phyloP scores from a whole-genome alignment of 1,140 invertebrate genomes.

The Agraylea sexmaculata region DNA sequence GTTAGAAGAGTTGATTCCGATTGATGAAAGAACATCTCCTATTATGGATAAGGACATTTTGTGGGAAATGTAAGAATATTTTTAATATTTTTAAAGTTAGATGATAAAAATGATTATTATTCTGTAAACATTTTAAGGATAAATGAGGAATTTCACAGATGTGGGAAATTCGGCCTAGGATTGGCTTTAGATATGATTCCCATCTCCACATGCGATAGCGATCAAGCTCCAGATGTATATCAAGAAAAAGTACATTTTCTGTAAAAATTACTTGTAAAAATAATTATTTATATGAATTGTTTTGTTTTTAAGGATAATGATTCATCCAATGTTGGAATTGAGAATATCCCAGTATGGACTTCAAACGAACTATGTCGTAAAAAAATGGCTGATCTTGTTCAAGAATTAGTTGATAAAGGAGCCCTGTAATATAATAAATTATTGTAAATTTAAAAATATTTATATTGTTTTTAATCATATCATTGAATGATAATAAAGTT shows the following conservation, averaged over 20 bases:
- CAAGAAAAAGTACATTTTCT: conserved; percentile 33
- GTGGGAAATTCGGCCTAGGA: conserved; percentile 53
- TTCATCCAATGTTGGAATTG: conserved; percentile 21
- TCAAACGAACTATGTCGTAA: conserved; percentile 42
- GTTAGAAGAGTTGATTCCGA: conserved; percentile 36
- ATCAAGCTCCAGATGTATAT: conserved; percentile 58
- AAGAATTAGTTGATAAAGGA: conserved; percentile 44
- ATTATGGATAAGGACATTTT: conserved; percentile 36
- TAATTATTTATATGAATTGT: conserved; percentile 2
- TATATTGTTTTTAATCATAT: too few species aligned
- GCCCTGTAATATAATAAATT: conserved; percentile 33
- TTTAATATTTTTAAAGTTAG: too few species aligned
- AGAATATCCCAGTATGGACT: conserved; percentile 32
- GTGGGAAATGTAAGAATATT: conserved; percentile 43
- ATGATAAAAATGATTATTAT: too few species aligned
- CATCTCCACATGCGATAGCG: conserved; percentile 56
- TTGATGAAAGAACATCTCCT: conserved; percentile 33
- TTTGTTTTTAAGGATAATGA: conserved; percentile 25
- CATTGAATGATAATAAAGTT: too few species aligned
- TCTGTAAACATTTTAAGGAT: conserved; percentile 30
- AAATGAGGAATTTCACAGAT: conserved; percentile 49
- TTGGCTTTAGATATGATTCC: conserved; percentile 57
- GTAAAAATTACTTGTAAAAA: too few species aligned
- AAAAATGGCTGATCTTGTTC: conserved; percentile 47
- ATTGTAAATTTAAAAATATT: too few species aligned